Evolutionary conservation across 2,797 vertebrate species (phyloP), one percentile per base, ranked within the genome.

Genomic region (Synanceia verrucosa): DNA sequence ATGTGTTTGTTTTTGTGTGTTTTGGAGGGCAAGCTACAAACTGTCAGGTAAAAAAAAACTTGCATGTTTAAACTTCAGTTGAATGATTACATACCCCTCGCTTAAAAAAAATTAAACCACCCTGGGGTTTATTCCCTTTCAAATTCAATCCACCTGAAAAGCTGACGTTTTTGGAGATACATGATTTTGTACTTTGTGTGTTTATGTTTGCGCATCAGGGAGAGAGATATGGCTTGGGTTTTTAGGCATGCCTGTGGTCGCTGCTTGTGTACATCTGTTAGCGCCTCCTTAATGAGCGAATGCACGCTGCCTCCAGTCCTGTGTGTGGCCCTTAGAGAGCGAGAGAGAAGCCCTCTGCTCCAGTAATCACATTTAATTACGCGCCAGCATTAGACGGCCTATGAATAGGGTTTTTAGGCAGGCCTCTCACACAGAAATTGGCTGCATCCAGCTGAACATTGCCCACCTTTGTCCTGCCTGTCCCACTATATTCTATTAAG

Each of bases 351-450:
- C 87, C 90, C 89, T 90, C 92, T 93, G 92, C 92, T 94, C 92
- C 93, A 92, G 91, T 95, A 94, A 94, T 94, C 94, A 94, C 93
- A 93, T 94, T 95, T 95, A 95, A 94, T 95, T 94, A 95, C 92
- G 88, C 76, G 81, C 61, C 88, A 85, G 91, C 92, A 94, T 94
- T 94, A 94, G 93, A 92, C 86, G 73, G 86, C 87, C 88, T 72
- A 89, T 94, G 94, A 94, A 94, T 93, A 76, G 92, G 90, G 88
- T 92, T 94, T 93, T 94, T 93, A 93, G 92, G 86, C 91, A 89
- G 89, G 88, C 92, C 92, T 92, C 91, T 94, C 87, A 91, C 89
- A 90, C 91, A 91, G 88, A 92, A 93, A 93, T 86, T 89, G 90
- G 88, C 83, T 87, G 89, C 93, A 91, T 92, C 93, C 91, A 90